phyloP scores from a whole-genome alignment of 2,113 vertebrate genomes.

The Aleadryas rufinucha region DNA sequence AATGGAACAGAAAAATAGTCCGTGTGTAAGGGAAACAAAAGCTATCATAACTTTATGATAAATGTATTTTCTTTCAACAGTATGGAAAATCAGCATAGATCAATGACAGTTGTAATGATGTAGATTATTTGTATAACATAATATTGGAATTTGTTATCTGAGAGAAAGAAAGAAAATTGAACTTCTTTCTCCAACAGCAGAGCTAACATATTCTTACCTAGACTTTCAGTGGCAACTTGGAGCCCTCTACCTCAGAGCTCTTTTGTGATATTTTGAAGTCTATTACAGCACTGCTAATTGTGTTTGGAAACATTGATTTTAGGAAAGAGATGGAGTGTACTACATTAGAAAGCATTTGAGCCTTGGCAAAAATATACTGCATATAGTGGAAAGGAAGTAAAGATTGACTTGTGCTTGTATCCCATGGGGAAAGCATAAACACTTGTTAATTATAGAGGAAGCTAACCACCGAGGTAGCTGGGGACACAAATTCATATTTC shows the following conservation, averaged over 20 bases:
- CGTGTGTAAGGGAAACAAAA: not conserved
- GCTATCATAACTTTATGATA: not conserved
- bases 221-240: not conserved
- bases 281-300: conserved; percentile 39
- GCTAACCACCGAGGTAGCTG: not conserved
- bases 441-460: conserved; percentile 44
- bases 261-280: conserved; percentile 10
- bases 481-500: conserved; percentile 7
- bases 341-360: conserved; percentile 13
- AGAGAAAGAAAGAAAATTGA: not conserved
- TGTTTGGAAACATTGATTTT: conserved; percentile 57
- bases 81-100: not conserved
- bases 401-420: conserved; percentile 14
- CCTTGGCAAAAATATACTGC: not conserved
- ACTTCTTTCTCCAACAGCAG: not conserved
- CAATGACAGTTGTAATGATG: not conserved
- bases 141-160: not conserved
- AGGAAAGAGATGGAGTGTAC: conserved; percentile 1
- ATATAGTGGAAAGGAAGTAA: not conserved
- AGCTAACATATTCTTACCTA: not conserved
- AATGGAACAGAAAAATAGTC: not conserved
- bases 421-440: not conserved
- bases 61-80: not conserved
- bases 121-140: not conserved
- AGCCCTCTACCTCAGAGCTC: conserved; percentile 3